These are phyloP conservation scores for Thaumatotibia leucotreta DNA, from an alignment of 1,140 invertebrate genomes.

Conservation along the genomic window DNA sequence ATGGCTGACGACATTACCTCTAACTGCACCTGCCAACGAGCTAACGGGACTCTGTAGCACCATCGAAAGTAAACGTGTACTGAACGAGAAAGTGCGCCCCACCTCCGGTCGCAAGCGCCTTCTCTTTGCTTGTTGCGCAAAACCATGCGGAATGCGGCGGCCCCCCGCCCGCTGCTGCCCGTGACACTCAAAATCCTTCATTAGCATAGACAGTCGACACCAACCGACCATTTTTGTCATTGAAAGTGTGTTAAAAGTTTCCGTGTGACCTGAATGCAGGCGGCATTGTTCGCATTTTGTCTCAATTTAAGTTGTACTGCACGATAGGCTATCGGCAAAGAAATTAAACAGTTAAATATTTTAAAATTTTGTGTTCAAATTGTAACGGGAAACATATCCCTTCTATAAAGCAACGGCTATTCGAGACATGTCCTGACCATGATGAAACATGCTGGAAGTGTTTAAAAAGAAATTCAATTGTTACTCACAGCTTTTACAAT, in stretches of 20 bases:
- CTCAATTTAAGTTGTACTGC: too few species aligned
- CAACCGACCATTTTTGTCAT: slow-evolving; percentile 26
- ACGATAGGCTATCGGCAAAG: neutral
- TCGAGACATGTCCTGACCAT: too few species aligned
- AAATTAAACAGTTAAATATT: neutral
- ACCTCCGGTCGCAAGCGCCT: slow-evolving; percentile 28
- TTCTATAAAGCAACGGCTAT: too few species aligned
- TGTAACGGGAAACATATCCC: too few species aligned
- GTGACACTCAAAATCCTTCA: slow-evolving; percentile 42
- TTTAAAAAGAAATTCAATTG: too few species aligned
- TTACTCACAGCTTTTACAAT: too few species aligned
- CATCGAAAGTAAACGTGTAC: slow-evolving; percentile 67
- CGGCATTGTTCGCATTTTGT: neutral
- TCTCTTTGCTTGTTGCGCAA: slow-evolving; percentile 64
- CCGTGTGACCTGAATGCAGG: slow-evolving; percentile 1
- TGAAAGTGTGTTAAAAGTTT: slow-evolving; percentile 21
- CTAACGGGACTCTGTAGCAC: slow-evolving; percentile 55
- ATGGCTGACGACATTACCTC: slow-evolving; percentile 26
- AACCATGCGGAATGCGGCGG: slow-evolving; percentile 49
- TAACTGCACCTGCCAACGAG: slow-evolving; percentile 63
- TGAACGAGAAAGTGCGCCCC: slow-evolving; percentile 59
- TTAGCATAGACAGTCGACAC: slow-evolving; percentile 42
- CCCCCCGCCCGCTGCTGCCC: slow-evolving; percentile 17
- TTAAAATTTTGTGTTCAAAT: neutral
- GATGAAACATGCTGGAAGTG: too few species aligned